Base-by-base conservation (phyloP, 2,113 vertebrate species). In the Verasper variegatus region DNA sequence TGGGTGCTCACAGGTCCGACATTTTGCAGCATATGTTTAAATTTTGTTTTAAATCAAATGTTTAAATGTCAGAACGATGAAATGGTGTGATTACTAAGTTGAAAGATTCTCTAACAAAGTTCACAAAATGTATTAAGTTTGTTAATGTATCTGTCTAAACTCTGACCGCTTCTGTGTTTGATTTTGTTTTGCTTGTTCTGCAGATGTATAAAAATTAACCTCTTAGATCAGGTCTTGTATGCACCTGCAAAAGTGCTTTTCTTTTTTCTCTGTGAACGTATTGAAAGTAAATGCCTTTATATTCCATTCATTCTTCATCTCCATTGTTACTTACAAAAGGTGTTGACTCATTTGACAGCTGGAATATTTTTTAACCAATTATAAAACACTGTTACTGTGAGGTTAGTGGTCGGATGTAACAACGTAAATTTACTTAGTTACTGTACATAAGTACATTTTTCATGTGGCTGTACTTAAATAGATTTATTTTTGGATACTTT, bases 231-330 rank as follows among this genome's bases (percentile, higher is more conserved):
- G 66, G 65, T 88, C 69, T 71, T 52, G 71, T 89, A 80, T 85
- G 79, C 67, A 78, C 49, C 59, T 61, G 57, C 58, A 65, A 67
- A 86, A 81, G 80, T 88, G 79, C 68, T 90, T 80, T 3, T 31
- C 6, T 31, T 31, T 86, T 64, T 40, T 81, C 62, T 88, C 82
- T 80, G 60, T 87, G 17, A 78, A 54, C 15, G 23, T 71, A 62
- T 65, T 78, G 71, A 73, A 85, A 90, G 81, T 89, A 91, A 91
- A 89, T 61, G 74, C 77, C 71, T 92, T 91, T 78, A 61, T 87
- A 85, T 76, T 83, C n/a, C 12, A 64, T 26, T 42, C 5, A 5
- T 13, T 68, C 49, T 76, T 37, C 31, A 24, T 76, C 40, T 71
- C 23, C 2, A 11, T 59, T 67, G 21, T 59, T 81, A 7, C 60